Conservation (phyloP, 2,113 vertebrate genomes). For the Macrotus californicus region DNA sequence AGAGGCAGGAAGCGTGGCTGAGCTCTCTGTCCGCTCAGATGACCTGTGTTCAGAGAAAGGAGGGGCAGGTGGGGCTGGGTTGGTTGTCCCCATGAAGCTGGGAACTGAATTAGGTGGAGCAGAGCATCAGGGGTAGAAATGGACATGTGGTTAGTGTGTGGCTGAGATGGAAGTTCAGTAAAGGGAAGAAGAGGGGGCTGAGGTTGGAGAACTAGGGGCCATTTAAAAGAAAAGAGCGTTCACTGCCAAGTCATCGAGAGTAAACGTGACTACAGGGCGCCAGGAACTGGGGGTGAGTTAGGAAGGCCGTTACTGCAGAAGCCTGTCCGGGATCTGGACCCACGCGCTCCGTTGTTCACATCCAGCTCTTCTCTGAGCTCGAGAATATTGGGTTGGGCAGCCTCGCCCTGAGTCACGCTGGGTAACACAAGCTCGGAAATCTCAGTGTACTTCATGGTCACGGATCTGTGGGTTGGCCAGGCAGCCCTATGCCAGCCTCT, state of each 20-base stretch:
- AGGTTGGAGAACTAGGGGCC: background rate
- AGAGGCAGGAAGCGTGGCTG: accelerated
- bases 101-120: background rate
- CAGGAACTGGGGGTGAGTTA: background rate
- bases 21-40: background rate
- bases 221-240: background rate
- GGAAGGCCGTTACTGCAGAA: background rate
- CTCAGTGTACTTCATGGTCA: background rate
- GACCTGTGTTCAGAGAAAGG: background rate
- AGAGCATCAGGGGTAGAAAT: background rate
- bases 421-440: background rate
- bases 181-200: background rate
- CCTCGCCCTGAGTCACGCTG: background rate
- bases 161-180: background rate
- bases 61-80: background rate
- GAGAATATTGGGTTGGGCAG: background rate
- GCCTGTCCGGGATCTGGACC: background rate
- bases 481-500: background rate
- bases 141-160: background rate
- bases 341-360: background rate
- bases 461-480: background rate
- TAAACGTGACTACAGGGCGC: background rate
- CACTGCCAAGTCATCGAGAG: background rate
- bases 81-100: background rate
- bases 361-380: background rate